phyloP scores from a whole-genome alignment of 2,797 vertebrate species.

The Macrochelys suwanniensis region DNA sequence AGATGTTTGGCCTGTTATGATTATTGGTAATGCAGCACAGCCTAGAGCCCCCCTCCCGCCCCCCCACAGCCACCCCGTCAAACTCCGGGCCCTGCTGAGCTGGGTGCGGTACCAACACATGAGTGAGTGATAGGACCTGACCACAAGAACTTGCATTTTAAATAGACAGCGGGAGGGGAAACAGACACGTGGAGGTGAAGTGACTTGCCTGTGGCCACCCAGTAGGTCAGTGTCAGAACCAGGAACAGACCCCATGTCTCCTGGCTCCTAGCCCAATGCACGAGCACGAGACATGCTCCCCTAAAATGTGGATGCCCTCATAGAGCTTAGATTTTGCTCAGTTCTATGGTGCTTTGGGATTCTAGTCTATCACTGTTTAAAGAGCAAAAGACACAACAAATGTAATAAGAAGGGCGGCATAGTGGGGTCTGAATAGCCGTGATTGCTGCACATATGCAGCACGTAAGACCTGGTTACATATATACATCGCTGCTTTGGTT shows the following conservation, averaged over 20 bases:
- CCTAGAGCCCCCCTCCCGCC: background rate
- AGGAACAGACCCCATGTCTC: background rate
- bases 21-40: background rate
- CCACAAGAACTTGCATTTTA: background rate
- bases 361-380: background rate
- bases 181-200: background rate
- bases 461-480: background rate
- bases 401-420: background rate
- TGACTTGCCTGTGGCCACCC: background rate
- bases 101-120: background rate
- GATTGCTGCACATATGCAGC: background rate
- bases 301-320: background rate
- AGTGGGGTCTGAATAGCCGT: background rate
- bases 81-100: background rate
- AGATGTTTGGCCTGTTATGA: background rate
- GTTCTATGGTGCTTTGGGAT: background rate
- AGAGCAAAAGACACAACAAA: background rate
- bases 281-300: background rate
- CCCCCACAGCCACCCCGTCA: too few relatives aligned
- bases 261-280: background rate
- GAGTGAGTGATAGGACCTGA: background rate
- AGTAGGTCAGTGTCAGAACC: background rate
- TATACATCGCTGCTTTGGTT: background rate
- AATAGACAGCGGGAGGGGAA: rapidly evolving
- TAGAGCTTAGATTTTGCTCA: background rate